Base-by-base conservation (phyloP, 2,113 vertebrate genomes). In the Pionites leucogaster region DNA sequence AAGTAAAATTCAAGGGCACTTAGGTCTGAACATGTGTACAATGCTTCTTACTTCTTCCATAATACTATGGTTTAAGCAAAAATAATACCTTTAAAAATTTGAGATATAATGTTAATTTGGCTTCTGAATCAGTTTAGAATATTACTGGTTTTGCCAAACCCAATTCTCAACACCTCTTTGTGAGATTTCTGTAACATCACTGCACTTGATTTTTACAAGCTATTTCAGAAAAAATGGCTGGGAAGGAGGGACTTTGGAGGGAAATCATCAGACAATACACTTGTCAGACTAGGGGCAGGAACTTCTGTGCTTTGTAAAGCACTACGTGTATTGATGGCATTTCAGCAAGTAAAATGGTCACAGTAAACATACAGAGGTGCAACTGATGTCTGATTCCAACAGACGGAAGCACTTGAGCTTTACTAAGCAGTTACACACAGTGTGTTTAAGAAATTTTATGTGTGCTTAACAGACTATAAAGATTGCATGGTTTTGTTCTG, bases 321-420 rank as follows among this genome's bases (percentile, higher is more conserved):
- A 4, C 42, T 37, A 16, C 25, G 27, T 0, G 0, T 29, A 37
- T 2, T 37, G 60, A 53, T 50, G 35, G 39, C 47, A 37, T 18
- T 68, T 20, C 59, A 33, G 24, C 37, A 57, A 1, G 6, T 24
- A 23, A 37, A 44, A 7, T 7, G 60, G 28, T 49, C 55, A 70
- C 1, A 41, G 42, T 29, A 60, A 83, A 47, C 35, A 23, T 13
- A 29, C 0, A 25, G 79, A 83, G 24, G 76, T 50, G 35, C 41
- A 80, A 50, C 2, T 0, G 2, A 37, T 57, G 27, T 69, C 46
- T 5, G 62, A 68, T 82, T 76, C 41, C 59, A 90, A 27, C 12
- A 79, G 59, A 53, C 15, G 88, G 60, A 52, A 79, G 67, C 55
- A 80, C 39, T 3, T 86, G 65, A 77, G 37, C 37, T 82, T 88